Evolutionary conservation across 1,140 invertebrate genomes (phyloP).

Genomic region (Akabosia matsudoensis): DNA sequence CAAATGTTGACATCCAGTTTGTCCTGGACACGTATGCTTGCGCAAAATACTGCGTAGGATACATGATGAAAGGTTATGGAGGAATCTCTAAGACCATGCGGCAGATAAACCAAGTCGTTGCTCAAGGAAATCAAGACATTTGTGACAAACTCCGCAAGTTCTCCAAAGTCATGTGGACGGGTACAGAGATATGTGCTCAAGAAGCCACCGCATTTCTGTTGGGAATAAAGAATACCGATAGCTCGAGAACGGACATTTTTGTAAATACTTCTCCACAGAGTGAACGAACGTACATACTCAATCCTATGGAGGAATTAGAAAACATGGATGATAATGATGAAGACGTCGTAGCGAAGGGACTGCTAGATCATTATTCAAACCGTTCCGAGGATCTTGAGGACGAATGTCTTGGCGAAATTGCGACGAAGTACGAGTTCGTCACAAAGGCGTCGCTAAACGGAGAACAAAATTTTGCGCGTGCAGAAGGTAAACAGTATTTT

Average conservation of each 20-base stretch:
- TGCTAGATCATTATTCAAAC: conserved; percentile 30
- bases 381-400: conserved; percentile 24
- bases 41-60: conserved; percentile 45
- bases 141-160: conserved; percentile 46
- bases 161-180: conserved; percentile 47
- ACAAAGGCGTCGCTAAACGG: no score
- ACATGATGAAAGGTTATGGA: conserved; percentile 38
- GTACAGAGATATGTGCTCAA: conserved; percentile 48
- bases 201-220: conserved; percentile 48
- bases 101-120: background rate
- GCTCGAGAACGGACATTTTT: conserved; percentile 30
- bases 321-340: conserved; percentile 16
- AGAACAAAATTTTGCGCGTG: no score
- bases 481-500: no score
- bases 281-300: no score
- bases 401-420: conserved; percentile 28
- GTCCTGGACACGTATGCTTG: conserved; percentile 48
- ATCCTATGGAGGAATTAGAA: conserved; percentile 31
- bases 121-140: conserved; percentile 5
- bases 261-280: conserved; percentile 29
- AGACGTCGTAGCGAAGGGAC: conserved; percentile 5
- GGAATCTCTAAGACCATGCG: conserved; percentile 40
- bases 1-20: conserved; percentile 50
- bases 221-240: conserved; percentile 41
- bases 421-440: no score